Conservation (phyloP, 1,140 invertebrate species). For the Saccostrea glomerata region DNA sequence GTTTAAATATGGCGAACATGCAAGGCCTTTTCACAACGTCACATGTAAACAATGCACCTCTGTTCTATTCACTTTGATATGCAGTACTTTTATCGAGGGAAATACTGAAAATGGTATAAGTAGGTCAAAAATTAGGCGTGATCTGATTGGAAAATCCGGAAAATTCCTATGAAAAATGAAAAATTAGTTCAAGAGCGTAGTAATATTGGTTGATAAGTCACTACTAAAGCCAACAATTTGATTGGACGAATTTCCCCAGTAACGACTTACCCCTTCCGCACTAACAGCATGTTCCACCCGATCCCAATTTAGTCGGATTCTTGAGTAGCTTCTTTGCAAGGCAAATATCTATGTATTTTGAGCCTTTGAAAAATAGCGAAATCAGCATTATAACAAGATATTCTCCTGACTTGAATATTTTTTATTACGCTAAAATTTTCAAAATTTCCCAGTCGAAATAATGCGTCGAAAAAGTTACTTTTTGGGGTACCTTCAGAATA, state of each 20-base stretch:
- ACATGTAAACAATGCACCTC: slow-evolving; percentile 46
- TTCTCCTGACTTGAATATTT: too few species aligned
- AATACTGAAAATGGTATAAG: neutral
- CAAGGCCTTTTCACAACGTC: slow-evolving; percentile 40
- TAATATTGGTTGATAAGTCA: slow-evolving; percentile 34
- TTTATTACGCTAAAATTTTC: too few species aligned
- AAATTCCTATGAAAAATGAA: neutral
- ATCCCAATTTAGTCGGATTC: neutral
- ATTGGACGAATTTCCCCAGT: slow-evolving; percentile 20
- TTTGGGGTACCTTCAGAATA: too few species aligned
- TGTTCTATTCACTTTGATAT: neutral
- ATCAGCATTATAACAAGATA: too few species aligned
- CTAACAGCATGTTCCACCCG: neutral
- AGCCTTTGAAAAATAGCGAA: too few species aligned
- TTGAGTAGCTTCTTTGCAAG: too few species aligned
- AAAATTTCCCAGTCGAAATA: too few species aligned
- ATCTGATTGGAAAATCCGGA: neutral
- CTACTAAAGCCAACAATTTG: slow-evolving; percentile 14
- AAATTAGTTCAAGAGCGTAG: neutral
- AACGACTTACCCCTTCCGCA: slow-evolving; percentile 31
- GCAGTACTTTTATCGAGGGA: neutral
- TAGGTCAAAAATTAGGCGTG: neutral
- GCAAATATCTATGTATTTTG: too few species aligned
- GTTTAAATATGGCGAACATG: slow-evolving; percentile 64
- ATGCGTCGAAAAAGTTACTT: too few species aligned